Conservation (phyloP, 2,113 vertebrate species). For the Echinops telfairi region DNA sequence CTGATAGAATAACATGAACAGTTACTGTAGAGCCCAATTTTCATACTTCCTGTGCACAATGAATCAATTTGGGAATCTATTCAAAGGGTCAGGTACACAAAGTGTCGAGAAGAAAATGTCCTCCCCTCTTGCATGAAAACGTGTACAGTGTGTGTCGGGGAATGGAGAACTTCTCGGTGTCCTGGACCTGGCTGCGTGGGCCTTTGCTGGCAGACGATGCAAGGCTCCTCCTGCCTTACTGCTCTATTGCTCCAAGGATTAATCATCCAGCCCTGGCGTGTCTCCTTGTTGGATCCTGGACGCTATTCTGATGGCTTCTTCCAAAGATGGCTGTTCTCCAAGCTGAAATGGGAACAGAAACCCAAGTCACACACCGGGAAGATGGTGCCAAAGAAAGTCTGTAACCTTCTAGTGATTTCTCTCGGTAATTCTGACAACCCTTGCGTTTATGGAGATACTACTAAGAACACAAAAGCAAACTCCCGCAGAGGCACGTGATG, state of each 20-base stretch:
- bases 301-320: slow-evolving; percentile 99
- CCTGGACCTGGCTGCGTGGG: slow-evolving; percentile 81
- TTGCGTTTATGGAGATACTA: slow-evolving; percentile 13
- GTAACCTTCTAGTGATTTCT: neutral
- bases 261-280: slow-evolving; percentile 97
- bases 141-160: slow-evolving; percentile 84
- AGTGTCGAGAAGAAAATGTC: slow-evolving; percentile 86
- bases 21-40: slow-evolving; percentile 85
- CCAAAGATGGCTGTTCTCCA: slow-evolving; percentile 97
- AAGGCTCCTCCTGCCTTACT: slow-evolving; percentile 82
- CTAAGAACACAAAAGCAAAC: slow-evolving; percentile 47
- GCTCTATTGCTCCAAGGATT: slow-evolving; percentile 84
- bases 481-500: neutral
- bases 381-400: slow-evolving; percentile 14
- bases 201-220: slow-evolving; percentile 85
- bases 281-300: slow-evolving; percentile 99
- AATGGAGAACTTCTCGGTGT: slow-evolving; percentile 83
- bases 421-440: slow-evolving; percentile 29
- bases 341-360: slow-evolving; percentile 89
- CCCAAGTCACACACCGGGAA: neutral
- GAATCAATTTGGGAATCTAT: slow-evolving; percentile 85
- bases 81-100: slow-evolving; percentile 88
- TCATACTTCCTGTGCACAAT: slow-evolving; percentile 87
- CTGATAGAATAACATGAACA: slow-evolving; percentile 86
- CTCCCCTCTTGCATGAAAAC: slow-evolving; percentile 87